A percentile compares a stretch with the other conserved stretches of the same genome.
Evolutionary conservation across 1,140 invertebrate species (phyloP).

Genomic region (Lucilia sericata): DNA sequence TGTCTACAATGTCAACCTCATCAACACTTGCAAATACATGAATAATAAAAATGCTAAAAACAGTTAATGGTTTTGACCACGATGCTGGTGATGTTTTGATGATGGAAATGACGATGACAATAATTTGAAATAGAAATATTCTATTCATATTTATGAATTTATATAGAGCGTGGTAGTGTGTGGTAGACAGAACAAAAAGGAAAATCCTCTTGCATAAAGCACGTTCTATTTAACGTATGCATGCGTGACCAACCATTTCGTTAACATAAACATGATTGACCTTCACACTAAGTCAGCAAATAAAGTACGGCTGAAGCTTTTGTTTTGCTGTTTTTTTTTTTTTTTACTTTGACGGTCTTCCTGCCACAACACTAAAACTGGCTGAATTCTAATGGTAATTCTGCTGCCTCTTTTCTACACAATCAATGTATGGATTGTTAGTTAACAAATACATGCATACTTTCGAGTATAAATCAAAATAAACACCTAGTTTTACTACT

Average conservation of each 20-base stretch:
- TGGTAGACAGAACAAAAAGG: background rate
- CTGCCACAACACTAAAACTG: background rate
- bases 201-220: slow-evolving; percentile 13
- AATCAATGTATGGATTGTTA: slow-evolving; percentile 31
- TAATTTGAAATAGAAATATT: slow-evolving; percentile 32
- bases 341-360: background rate
- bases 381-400: background rate
- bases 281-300: slow-evolving; percentile 32
- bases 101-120: slow-evolving; percentile 3
- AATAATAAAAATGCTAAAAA: background rate
- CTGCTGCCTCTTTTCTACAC: background rate
- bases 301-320: background rate
- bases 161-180: background rate
- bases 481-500: too few relatives aligned
- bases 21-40: slow-evolving; percentile 38
- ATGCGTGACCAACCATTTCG: slow-evolving; percentile 41
- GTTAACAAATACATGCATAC: background rate
- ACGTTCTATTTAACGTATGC: slow-evolving; percentile 41
- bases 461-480: background rate
- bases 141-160: slow-evolving; percentile 32
- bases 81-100: background rate
- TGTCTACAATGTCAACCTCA: slow-evolving; percentile 19
- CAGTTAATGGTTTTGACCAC: background rate
- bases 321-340: background rate
- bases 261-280: slow-evolving; percentile 26